These are phyloP conservation scores for Molossus alvarezi DNA, from an alignment of 2,797 vertebrate genomes.

Conservation along the genomic window DNA sequence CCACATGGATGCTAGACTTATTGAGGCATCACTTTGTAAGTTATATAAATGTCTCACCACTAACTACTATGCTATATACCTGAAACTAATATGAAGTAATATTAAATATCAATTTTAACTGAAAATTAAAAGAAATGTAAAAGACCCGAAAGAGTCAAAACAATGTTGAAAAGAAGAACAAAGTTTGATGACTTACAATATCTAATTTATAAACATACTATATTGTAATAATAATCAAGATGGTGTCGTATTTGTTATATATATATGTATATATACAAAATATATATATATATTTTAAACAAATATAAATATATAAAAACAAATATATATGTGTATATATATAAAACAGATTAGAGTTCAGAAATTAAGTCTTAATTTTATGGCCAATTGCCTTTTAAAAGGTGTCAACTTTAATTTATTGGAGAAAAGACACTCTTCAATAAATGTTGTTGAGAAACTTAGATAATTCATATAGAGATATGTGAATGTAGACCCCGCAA, in stretches of 20 bases:
- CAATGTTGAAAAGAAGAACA: neutral
- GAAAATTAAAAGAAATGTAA: too few relatives aligned
- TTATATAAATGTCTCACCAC: too few relatives aligned
- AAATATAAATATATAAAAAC: too few relatives aligned
- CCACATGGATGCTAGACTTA: too few relatives aligned
- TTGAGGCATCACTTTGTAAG: too few relatives aligned
- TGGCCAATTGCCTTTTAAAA: neutral
- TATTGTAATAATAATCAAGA: neutral
- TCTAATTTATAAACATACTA: neutral
- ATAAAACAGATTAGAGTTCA: neutral
- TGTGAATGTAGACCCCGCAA: neutral
- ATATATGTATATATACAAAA: neutral
- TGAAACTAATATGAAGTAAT: too few relatives aligned
- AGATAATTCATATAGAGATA: neutral
- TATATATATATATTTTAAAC: too few relatives aligned
- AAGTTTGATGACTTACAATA: neutral
- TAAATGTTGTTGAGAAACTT: neutral
- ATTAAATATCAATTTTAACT: too few relatives aligned
- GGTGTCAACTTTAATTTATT: neutral
- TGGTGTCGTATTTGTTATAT: neutral
- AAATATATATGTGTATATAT: neutral
- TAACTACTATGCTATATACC: too few relatives aligned
- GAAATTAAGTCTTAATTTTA: neutral
- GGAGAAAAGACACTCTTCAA: neutral
- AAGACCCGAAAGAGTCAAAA: neutral